phyloP scores from a whole-genome alignment of 2,113 vertebrate genomes.

The Oreochromis tanganicae region DNA sequence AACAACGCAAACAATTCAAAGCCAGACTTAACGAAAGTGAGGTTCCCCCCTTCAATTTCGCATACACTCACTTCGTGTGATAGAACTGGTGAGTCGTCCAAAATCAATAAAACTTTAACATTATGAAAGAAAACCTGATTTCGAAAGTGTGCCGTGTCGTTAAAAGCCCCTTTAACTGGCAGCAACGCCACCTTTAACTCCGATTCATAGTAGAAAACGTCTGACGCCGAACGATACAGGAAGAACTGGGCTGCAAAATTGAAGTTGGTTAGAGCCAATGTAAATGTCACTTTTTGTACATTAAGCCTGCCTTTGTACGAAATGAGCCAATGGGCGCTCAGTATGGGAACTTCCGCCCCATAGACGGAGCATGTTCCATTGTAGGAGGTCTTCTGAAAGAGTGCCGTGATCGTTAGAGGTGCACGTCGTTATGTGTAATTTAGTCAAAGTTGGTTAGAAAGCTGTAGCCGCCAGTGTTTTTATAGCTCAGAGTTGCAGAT shows the following conservation, averaged over 20 bases:
- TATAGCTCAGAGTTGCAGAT: not conserved
- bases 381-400: conserved; percentile 52
- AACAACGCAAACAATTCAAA: not conserved
- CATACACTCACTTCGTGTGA: not conserved
- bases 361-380: conserved; percentile 65
- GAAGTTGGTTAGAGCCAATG: conserved; percentile 40
- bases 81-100: not conserved
- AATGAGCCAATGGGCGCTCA: conserved; percentile 44
- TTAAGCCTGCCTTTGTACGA: not conserved
- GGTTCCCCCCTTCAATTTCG: not conserved
- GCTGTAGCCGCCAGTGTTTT: not conserved
- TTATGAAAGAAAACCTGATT: not conserved
- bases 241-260: conserved; percentile 15
- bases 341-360: conserved; percentile 70
- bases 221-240: conserved; percentile 44
- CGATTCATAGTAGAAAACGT: conserved; percentile 36
- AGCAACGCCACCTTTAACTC: conserved; percentile 26
- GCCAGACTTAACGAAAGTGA: not conserved
- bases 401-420: conserved; percentile 20
- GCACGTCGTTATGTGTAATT: not conserved
- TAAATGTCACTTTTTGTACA: rapidly evolving
- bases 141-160: not conserved
- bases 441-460: not conserved
- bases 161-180: not conserved
- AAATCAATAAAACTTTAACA: not conserved